Conservation (phyloP, 2,888 invertebrate species). For the Galeruca laticollis region DNA sequence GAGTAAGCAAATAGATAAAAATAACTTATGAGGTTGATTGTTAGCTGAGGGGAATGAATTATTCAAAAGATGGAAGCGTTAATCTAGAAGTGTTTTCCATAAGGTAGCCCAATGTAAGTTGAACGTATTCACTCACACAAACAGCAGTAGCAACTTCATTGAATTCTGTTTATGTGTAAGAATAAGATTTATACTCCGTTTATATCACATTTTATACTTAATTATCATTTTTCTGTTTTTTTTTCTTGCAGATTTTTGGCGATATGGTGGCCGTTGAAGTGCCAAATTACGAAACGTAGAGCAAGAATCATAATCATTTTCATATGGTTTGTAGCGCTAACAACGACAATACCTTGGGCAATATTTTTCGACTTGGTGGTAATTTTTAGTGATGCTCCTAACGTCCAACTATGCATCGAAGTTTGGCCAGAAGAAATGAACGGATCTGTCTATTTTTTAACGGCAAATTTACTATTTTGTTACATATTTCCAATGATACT, state of each 20-base stretch:
- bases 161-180: no score
- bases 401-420: slow-evolving; percentile 82
- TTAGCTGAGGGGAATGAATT: no score
- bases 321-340: slow-evolving; percentile 90
- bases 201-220: no score
- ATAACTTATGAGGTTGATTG: no score
- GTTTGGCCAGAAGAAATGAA: slow-evolving; percentile 88
- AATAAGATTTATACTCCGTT: no score
- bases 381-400: slow-evolving; percentile 80
- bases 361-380: slow-evolving; percentile 87
- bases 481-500: slow-evolving; percentile 92
- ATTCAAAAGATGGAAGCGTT: no score
- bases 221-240: neutral
- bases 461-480: slow-evolving; percentile 89
- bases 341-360: slow-evolving; percentile 91
- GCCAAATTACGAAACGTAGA: slow-evolving; percentile 89
- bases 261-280: slow-evolving; percentile 94
- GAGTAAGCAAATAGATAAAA: no score
- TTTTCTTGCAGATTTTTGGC: slow-evolving; percentile 85
- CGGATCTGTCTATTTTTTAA: slow-evolving; percentile 87
- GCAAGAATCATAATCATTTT: slow-evolving; percentile 89
- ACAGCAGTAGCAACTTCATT: no score
- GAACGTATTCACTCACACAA: no score
- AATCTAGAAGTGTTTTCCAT: no score
- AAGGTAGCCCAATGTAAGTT: no score